A percentile compares a stretch with the other conserved stretches of the same genome.
phyloP scores from a whole-genome alignment of 1,140 invertebrate genomes.

The Meloidogyne exigua region DNA sequence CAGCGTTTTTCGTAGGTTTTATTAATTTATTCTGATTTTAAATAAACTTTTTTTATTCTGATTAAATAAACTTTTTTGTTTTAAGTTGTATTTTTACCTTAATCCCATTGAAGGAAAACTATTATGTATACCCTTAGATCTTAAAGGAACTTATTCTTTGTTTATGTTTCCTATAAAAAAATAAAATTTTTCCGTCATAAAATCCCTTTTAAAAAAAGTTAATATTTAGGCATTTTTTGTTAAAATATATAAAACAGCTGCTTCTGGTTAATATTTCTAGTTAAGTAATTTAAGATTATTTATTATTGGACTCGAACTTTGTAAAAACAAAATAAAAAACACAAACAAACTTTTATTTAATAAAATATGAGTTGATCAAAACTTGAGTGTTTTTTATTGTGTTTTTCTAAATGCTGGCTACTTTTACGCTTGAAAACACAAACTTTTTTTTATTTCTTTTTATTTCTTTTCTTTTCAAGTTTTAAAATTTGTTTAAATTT shows the following conservation, averaged over 20 bases:
- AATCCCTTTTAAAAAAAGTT: background rate
- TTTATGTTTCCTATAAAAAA: background rate
- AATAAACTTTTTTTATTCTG: background rate
- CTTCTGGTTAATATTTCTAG: background rate
- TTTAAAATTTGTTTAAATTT: background rate
- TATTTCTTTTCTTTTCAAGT: background rate
- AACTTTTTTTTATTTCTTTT: background rate
- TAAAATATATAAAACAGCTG: background rate
- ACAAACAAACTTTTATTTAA: no score
- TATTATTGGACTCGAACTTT: background rate
- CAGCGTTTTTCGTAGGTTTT: constrained; percentile 1
- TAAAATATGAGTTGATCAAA: no score
- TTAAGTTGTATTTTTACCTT: background rate
- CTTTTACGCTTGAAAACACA: background rate
- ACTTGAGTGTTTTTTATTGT: no score
- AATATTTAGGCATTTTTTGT: background rate
- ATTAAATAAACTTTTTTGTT: background rate
- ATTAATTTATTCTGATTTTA: background rate
- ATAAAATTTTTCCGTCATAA: background rate
- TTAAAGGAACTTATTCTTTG: no score
- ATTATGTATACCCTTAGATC: no score
- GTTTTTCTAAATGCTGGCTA: background rate
- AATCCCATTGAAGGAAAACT: background rate
- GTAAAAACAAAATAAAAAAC: no score
- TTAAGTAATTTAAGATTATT: background rate